A percentile compares a stretch with the other conserved stretches of the same genome.
Evolutionary conservation across 2,113 vertebrate genomes (phyloP).

Genomic region (Macrotus californicus): DNA sequence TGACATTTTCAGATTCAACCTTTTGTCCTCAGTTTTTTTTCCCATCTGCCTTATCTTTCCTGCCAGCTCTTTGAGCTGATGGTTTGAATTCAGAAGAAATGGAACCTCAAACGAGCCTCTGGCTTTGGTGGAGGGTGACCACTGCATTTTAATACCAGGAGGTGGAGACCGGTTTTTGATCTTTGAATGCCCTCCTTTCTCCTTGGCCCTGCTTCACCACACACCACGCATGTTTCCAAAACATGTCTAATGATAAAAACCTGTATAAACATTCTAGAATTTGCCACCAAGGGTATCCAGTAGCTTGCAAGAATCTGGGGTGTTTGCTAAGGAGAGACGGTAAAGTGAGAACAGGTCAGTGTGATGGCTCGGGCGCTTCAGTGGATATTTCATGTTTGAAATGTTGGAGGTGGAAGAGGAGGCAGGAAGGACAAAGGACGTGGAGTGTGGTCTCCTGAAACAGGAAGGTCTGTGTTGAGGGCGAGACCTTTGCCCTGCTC

Average conservation of each 20-base stretch:
- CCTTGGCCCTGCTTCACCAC: slow-evolving; percentile 2
- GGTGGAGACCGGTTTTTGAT: slow-evolving; percentile 34
- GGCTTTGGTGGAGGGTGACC: neutral
- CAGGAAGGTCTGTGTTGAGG: neutral
- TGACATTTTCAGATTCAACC: neutral
- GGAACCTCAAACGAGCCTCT: neutral
- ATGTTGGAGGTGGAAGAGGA: neutral
- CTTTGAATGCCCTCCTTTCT: slow-evolving; percentile 22
- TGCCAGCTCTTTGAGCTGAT: neutral
- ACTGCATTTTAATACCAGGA: neutral
- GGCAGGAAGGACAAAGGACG: neutral
- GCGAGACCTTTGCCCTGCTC: neutral
- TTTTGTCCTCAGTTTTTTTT: neutral
- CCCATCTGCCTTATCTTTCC: slow-evolving; percentile 22
- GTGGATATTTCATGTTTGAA: neutral
- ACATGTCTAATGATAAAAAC: slow-evolving; percentile 55
- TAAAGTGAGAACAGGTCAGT: neutral
- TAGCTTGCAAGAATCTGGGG: slow-evolving; percentile 29
- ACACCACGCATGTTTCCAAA: slow-evolving; percentile 50
- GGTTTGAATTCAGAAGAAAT: slow-evolving; percentile 5
- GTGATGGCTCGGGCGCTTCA: neutral
- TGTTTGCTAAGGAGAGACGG: neutral
- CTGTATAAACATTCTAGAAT: slow-evolving; percentile 48
- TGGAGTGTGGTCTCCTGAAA: neutral
- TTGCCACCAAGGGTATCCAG: slow-evolving; percentile 39